phyloP scores from a whole-genome alignment of 2,888 invertebrate genomes.

The Machimus atricapillus region DNA sequence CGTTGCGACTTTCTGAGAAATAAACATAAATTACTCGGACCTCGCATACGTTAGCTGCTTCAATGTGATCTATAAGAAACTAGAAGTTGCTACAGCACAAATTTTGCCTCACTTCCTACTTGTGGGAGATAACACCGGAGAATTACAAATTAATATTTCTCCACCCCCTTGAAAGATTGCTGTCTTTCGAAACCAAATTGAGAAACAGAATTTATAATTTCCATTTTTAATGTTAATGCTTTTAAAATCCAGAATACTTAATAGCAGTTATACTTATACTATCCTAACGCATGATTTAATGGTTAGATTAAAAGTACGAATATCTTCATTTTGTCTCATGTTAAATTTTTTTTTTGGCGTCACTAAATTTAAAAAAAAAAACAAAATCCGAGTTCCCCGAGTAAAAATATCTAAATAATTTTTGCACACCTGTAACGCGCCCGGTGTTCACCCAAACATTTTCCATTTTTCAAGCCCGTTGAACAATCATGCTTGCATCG shows the following conservation, averaged over 20 bases:
- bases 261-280: no score
- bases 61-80: neutral
- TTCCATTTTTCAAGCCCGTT: no score
- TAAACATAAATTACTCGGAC: neutral
- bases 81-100: neutral
- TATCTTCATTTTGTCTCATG: no score
- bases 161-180: neutral
- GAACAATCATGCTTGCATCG: no score
- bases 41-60: neutral
- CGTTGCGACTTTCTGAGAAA: neutral
- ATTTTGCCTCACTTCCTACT: conserved; percentile 1
- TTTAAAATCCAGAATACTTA: neutral
- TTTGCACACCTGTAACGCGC: no score
- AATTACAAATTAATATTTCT: neutral
- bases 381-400: no score
- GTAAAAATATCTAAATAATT: no score
- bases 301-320: no score
- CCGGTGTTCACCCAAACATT: no score
- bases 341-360: no score
- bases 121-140: neutral
- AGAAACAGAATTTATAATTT: neutral
- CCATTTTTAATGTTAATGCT: neutral
- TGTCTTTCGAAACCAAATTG: neutral
- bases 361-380: no score
- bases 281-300: no score